A percentile compares a stretch with the other conserved stretches of the same genome.
Evolutionary conservation across 1,140 invertebrate species (phyloP).

Genomic region (Hyposmocoma kahamanoa): DNA sequence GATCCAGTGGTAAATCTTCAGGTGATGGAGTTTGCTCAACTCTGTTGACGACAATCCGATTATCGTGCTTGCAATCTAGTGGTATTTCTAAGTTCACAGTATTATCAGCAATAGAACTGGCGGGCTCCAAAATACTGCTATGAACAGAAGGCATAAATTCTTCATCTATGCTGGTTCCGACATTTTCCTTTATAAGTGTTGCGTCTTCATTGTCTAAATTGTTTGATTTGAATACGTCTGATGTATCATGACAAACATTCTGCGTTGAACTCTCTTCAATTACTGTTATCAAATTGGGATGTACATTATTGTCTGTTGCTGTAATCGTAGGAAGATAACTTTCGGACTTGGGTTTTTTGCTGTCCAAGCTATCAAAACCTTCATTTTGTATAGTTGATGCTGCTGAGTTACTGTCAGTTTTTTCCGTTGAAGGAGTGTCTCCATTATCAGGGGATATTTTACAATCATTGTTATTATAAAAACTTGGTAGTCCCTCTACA

Average conservation of each 20-base stretch:
- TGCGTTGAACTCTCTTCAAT: too few species aligned
- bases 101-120: slow-evolving; percentile 70
- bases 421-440: slow-evolving; percentile 70
- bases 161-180: slow-evolving; percentile 46
- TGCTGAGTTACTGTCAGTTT: slow-evolving; percentile 66
- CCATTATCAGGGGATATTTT: slow-evolving; percentile 62
- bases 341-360: slow-evolving; percentile 22
- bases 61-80: slow-evolving; percentile 64
- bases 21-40: slow-evolving; percentile 86
- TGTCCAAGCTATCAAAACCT: slow-evolving; percentile 42
- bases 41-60: slow-evolving; percentile 56
- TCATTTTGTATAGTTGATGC: slow-evolving; percentile 68
- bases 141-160: slow-evolving; percentile 71
- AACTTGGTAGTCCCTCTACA: slow-evolving; percentile 64
- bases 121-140: slow-evolving; percentile 69
- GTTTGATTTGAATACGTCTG: slow-evolving; percentile 7
- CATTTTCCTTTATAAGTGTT: neutral
- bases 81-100: slow-evolving; percentile 76
- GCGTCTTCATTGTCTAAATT: neutral
- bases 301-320: too few species aligned
- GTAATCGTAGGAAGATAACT: too few species aligned
- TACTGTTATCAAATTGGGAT: too few species aligned
- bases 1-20: slow-evolving; percentile 86
- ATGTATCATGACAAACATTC: too few species aligned
- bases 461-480: slow-evolving; percentile 55